Conservation (phyloP, 1,140 invertebrate genomes). For the Diachasma alloeum region DNA sequence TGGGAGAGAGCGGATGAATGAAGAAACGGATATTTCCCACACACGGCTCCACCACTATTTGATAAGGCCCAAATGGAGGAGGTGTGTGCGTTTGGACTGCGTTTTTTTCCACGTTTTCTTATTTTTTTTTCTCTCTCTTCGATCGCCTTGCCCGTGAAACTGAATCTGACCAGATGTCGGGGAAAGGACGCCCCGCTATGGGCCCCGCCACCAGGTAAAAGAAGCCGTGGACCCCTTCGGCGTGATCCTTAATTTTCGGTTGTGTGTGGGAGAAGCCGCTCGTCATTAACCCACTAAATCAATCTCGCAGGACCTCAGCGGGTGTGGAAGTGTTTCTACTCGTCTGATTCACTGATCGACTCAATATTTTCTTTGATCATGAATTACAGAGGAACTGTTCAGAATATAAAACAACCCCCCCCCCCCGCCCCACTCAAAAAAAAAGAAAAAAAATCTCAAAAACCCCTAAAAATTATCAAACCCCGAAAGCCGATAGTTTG, state of each 20-base stretch:
- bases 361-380: background rate
- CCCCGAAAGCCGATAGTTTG: background rate
- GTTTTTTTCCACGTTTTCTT: constrained; percentile 16
- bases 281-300: constrained; percentile 57
- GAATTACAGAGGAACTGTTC: background rate
- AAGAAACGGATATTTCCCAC: constrained; percentile 19
- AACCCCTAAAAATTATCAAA: background rate
- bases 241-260: constrained; percentile 18
- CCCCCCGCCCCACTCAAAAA: background rate
- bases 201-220: constrained; percentile 1
- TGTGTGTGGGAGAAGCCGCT: constrained; percentile 22
- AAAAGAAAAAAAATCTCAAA: too few relatives aligned
- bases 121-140: constrained; percentile 5
- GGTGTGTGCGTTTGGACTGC: constrained; percentile 18
- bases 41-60: background rate
- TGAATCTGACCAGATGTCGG: constrained; percentile 63
- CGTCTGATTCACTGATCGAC: background rate
- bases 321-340: background rate
- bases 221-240: constrained; percentile 3
- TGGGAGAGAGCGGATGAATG: constrained; percentile 21
- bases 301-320: constrained; percentile 38
- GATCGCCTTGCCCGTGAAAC: constrained; percentile 54
- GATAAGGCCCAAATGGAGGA: constrained; percentile 21
- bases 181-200: constrained; percentile 25
- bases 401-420: too few relatives aligned